Percentiles rank a stretch among this genome's conserved stretches.
phyloP scores from a whole-genome alignment of 23 tunicate genomes.

The Ascidia mentula region DNA sequence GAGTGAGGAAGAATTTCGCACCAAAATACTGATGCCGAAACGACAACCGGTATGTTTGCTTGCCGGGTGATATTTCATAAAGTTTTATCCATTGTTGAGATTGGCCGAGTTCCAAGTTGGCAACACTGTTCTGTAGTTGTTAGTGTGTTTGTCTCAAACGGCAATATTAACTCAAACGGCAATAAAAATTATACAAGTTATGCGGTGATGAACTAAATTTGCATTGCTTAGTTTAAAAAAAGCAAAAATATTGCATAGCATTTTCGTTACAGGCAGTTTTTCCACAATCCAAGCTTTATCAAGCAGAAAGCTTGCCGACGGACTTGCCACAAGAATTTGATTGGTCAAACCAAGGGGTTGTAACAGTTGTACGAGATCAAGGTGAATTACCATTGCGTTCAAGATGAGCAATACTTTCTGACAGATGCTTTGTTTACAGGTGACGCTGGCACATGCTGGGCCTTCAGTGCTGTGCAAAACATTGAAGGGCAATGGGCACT shows the following conservation, averaged over 20 bases:
- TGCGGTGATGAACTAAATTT: too few species aligned
- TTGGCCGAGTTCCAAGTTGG: too few species aligned
- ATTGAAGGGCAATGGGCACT: conserved; percentile 63
- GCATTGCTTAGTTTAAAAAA: too few species aligned
- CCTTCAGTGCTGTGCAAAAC: conserved; percentile 64
- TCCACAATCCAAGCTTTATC: conserved; percentile 1
- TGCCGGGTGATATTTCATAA: too few species aligned
- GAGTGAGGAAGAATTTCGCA: conserved; percentile 37
- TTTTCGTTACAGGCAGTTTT: conserved; percentile 9
- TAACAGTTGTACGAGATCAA: conserved; percentile 55
- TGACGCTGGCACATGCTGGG: conserved; percentile 69
- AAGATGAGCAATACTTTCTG: not conserved
- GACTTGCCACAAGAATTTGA: conserved; percentile 42
- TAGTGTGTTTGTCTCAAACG: too few species aligned
- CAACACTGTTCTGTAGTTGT: too few species aligned
- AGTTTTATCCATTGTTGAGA: too few species aligned
- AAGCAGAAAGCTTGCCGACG: not conserved
- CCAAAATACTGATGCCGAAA: conserved; percentile 29
- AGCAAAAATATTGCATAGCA: too few species aligned
- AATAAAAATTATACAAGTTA: too few species aligned
- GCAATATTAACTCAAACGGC: too few species aligned
- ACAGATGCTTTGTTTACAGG: conserved; percentile 8
- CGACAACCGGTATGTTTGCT: conserved; percentile 43
- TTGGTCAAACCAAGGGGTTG: conserved; percentile 48
- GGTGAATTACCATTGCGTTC: conserved; percentile 23